Base-by-base conservation (phyloP, 2,888 invertebrate species). In the Timema podura region DNA sequence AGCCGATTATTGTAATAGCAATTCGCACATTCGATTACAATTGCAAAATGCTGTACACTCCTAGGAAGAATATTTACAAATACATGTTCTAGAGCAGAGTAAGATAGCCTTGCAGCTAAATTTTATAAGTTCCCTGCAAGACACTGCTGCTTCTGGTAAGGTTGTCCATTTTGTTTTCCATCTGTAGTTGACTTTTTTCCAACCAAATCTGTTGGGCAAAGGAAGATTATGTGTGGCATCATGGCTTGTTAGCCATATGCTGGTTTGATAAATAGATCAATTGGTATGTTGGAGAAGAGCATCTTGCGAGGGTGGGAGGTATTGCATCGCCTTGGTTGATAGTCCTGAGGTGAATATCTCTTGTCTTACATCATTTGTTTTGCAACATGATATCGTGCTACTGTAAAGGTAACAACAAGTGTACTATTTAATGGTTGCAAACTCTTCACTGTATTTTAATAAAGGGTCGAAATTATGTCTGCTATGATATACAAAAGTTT, bases 61-160 rank as follows among this genome's bases (percentile, higher is more conserved):
- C 15, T 13, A n/a, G 57, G 57, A 57, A 57, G 57, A 57, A 57
- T 15, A 9, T 57, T 30, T 57, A 57, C n/a, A 57, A 57, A 57
- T 9, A n/a, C 57, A 57, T 57, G 57, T 57, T 57, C n/a, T 57
- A 57, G 57, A 57, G 57, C 9, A 13, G 2, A 57, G 57, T 57
- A 3, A 3, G 1, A 30, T 30, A 30, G 57, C 15, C 15, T 57
- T 57, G 57, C 0, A 57, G 57, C n/a, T n/a, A n/a, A 13, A n/a
- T 57, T 8, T 57, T 15, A 57, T 57, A n/a, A 57, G 57, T 57
- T 13, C 57, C 30, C 57, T 57, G 57, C 57, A 57, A 57, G 57
- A n/a, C 57, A 57, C 57, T n/a, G 57, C 57, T n/a, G 57, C 57
- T 30, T 57, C 15, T n/a, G 57, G 57, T 57, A 57, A 57, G 15